Percentiles rank a stretch among this genome's conserved stretches.
These are phyloP conservation scores for Thalassophryne amazonica DNA, from an alignment of 2,797 vertebrate genomes.

Conservation along the genomic window DNA sequence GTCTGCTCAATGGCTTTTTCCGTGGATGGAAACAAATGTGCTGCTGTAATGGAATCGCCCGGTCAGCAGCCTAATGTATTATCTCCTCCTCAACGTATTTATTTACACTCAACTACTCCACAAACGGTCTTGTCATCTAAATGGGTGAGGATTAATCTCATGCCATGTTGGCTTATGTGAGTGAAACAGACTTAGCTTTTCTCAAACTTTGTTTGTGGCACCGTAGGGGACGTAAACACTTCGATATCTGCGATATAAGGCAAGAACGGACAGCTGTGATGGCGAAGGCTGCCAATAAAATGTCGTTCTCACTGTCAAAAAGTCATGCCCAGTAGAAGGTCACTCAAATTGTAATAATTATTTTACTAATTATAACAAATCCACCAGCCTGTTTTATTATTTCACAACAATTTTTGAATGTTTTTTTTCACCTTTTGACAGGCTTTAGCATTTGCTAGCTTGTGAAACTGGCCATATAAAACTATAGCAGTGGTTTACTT, in stretches of 20 bases:
- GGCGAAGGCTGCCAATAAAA: no score
- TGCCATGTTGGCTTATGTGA: constrained; percentile 75
- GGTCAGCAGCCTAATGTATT: constrained; percentile 83
- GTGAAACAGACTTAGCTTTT: constrained; percentile 75
- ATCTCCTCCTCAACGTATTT: constrained; percentile 82
- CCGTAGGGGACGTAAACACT: constrained; percentile 58
- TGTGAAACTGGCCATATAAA: no score
- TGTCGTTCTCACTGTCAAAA: no score
- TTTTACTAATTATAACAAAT: no score
- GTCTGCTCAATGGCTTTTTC: constrained; percentile 65
- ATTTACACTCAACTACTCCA: constrained; percentile 85
- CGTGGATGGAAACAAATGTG: constrained; percentile 81
- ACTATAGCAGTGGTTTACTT: no score
- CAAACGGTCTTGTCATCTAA: constrained; percentile 85
- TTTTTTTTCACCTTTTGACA: no score
- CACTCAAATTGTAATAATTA: no score
- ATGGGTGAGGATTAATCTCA: constrained; percentile 83
- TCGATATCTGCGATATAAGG: constrained; percentile 15
- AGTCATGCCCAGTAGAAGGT: no score
- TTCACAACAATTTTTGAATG: no score
- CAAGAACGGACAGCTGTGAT: no score
- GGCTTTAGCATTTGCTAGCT: no score
- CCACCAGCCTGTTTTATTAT: no score
- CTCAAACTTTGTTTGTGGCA: constrained; percentile 70
- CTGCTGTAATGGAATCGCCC: constrained; percentile 78